phyloP scores from a whole-genome alignment of 2,888 invertebrate genomes.

The Heliconius erato region DNA sequence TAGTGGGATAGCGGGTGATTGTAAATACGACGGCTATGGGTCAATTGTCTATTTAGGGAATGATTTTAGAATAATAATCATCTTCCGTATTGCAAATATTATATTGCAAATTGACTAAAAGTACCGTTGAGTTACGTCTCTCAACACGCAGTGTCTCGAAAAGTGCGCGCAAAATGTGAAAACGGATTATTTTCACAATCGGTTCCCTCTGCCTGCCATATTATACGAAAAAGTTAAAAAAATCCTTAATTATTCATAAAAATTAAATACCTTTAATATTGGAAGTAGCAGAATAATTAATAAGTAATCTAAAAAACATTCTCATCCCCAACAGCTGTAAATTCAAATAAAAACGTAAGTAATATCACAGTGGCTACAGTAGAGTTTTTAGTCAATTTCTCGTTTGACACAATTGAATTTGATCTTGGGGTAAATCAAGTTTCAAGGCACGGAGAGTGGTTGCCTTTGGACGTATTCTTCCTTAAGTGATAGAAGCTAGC shows the following conservation, averaged over 20 bases:
- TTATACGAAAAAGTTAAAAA: neutral
- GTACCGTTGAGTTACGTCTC: neutral
- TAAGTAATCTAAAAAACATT: neutral
- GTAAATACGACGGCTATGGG: neutral
- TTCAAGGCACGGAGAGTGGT: constrained; percentile 75
- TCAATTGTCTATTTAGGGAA: neutral
- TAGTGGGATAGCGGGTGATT: neutral
- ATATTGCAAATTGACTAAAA: neutral
- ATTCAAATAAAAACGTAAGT: constrained; percentile 61
- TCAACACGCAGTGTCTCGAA: neutral
- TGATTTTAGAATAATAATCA: neutral
- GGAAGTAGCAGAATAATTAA: neutral
- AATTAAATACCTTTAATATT: neutral
- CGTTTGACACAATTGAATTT: constrained; percentile 82
- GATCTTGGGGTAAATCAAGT: constrained; percentile 78
- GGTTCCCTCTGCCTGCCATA: too few species aligned
- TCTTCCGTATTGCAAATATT: too few species aligned
- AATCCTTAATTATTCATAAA: neutral
- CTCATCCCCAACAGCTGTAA: constrained; percentile 29
- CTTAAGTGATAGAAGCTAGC: constrained; percentile 59
- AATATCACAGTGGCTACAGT: constrained; percentile 62
- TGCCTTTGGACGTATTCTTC: constrained; percentile 63
- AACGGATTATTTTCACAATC: too few species aligned
- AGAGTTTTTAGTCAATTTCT: constrained; percentile 82
- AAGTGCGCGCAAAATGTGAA: too few species aligned